phyloP scores from a whole-genome alignment of 2,797 vertebrate genomes.

The Parambassis ranga region DNA sequence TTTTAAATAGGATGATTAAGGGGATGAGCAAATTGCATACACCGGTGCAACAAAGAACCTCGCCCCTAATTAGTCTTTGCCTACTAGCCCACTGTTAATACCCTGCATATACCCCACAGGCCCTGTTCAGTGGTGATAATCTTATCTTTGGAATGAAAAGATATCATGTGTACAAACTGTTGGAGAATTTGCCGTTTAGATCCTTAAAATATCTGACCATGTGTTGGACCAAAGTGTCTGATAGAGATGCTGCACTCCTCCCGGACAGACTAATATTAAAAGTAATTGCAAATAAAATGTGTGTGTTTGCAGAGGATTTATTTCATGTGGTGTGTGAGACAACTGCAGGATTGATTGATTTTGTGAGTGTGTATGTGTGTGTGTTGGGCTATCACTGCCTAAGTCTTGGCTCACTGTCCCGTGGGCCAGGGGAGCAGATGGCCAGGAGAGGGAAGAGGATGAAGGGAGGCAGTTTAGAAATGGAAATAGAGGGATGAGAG shows the following conservation, averaged over 20 bases:
- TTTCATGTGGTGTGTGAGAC: conserved; percentile 35
- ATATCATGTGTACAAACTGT: conserved; percentile 16
- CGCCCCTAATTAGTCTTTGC: conserved; percentile 77
- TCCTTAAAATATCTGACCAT: conserved; percentile 15
- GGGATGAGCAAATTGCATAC: conserved; percentile 76
- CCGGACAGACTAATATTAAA: neutral
- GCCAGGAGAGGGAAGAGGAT: conserved; percentile 73
- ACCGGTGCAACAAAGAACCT: conserved; percentile 79
- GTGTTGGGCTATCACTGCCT: conserved; percentile 55
- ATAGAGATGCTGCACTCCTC: no score
- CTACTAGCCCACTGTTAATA: conserved; percentile 52
- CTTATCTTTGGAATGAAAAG: conserved; percentile 39
- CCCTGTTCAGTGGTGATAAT: conserved; percentile 45
- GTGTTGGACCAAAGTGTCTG: neutral
- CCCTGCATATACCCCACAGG: conserved; percentile 30
- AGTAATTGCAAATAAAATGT: conserved; percentile 2
- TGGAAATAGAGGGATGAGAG: conserved; percentile 79
- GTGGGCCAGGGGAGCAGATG: conserved; percentile 85
- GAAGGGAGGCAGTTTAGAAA: conserved; percentile 79
- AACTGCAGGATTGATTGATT: conserved; percentile 70
- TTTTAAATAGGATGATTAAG: conserved; percentile 75
- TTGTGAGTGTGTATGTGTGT: conserved; percentile 27
- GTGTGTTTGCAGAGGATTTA: conserved; percentile 20
- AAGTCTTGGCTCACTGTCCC: conserved; percentile 76
- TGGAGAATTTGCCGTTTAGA: neutral